Evolutionary conservation across 2,888 invertebrate genomes (phyloP).

Genomic region (Proisotoma minuta): DNA sequence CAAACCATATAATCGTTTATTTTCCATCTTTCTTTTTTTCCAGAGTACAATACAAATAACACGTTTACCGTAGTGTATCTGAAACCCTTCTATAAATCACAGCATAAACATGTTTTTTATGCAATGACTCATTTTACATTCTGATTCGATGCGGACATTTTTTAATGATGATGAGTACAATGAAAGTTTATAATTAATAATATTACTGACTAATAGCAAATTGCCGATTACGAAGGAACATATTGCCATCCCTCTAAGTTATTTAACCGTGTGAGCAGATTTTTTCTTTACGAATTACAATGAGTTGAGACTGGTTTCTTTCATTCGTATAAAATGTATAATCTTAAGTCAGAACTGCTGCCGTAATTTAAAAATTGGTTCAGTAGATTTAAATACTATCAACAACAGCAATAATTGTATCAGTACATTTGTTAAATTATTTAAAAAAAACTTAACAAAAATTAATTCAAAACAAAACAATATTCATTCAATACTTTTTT

Average conservation of each 20-base stretch:
- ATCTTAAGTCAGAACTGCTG: background rate
- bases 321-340: constrained; percentile 13
- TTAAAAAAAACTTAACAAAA: constrained; percentile 25
- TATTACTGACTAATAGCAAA: constrained; percentile 10
- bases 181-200: background rate
- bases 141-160: constrained; percentile 3
- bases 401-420: background rate
- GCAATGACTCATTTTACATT: background rate
- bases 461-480: constrained; percentile 26
- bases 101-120: too few species aligned
- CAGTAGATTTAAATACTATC: background rate
- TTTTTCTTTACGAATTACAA: constrained; percentile 9
- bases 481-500: constrained; percentile 3
- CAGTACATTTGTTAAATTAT: constrained; percentile 13
- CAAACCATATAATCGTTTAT: too few species aligned
- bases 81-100: too few species aligned
- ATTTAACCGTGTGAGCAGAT: constrained; percentile 14
- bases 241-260: constrained; percentile 39
- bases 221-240: constrained; percentile 25
- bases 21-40: too few species aligned
- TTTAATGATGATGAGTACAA: background rate
- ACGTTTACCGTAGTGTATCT: too few species aligned
- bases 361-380: background rate
- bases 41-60: too few species aligned
- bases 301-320: constrained; percentile 1